A percentile compares a stretch with the other conserved stretches of the same genome.
Evolutionary conservation across 2,888 invertebrate species (phyloP).

Genomic region (Pollenia griseotomentosa): DNA sequence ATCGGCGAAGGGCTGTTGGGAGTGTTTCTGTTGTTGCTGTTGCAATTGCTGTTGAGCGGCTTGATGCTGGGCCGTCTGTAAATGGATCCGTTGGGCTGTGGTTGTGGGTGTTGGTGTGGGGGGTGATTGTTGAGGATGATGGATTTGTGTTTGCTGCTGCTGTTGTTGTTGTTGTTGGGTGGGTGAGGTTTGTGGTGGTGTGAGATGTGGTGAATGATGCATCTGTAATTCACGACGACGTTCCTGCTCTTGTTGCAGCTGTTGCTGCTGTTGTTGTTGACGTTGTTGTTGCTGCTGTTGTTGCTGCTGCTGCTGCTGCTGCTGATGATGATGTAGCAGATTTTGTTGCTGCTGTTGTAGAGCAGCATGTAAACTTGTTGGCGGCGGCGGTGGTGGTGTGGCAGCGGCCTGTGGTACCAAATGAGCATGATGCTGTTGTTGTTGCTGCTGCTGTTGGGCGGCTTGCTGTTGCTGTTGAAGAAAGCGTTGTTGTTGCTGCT

Average conservation of each 20-base stretch:
- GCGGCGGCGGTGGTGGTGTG: constrained; percentile 70
- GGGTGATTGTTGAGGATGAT: constrained; percentile 77
- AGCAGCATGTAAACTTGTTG: constrained; percentile 74
- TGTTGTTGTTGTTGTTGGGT: constrained; percentile 72
- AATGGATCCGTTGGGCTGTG: constrained; percentile 81
- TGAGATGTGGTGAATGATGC: constrained; percentile 71
- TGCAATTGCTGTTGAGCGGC: constrained; percentile 78
- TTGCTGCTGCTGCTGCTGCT: constrained; percentile 78
- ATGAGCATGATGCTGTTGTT: constrained; percentile 68
- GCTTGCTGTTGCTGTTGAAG: constrained; percentile 67
- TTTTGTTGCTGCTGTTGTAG: constrained; percentile 75
- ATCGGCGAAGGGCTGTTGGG: constrained; percentile 80
- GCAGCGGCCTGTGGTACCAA: constrained; percentile 64
- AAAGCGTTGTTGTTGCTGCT: constrained; percentile 77
- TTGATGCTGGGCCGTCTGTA: constrained; percentile 82
- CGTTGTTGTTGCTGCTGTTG: constrained; percentile 79
- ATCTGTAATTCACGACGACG: constrained; percentile 76
- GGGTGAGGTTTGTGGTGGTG: constrained; percentile 73
- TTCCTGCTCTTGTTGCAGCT: constrained; percentile 76
- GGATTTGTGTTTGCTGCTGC: constrained; percentile 74
- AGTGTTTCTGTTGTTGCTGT: constrained; percentile 75
- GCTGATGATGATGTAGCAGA: constrained; percentile 78
- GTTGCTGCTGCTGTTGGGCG: constrained; percentile 70
- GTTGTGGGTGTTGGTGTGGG: constrained; percentile 79
- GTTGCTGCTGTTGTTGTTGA: constrained; percentile 75